A percentile compares a stretch with the other conserved stretches of the same genome.
Evolutionary conservation across 2,797 vertebrate genomes (phyloP).

Genomic region (Steatocranus sp.): DNA sequence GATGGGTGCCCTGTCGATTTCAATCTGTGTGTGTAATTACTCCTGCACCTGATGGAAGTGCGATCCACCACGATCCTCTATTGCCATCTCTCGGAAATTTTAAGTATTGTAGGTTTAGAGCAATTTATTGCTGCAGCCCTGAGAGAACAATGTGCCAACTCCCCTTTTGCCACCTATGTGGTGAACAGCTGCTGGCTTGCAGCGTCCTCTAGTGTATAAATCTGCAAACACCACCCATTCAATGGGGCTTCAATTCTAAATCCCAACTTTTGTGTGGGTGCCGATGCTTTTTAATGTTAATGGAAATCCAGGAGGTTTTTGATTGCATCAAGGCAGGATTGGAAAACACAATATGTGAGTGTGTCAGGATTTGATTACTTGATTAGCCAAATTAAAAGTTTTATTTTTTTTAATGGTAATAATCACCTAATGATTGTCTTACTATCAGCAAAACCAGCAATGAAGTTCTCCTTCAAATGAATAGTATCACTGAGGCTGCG

Average conservation of each 20-base stretch:
- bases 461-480: not conserved
- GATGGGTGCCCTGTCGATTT: not conserved
- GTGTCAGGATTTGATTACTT: not conserved
- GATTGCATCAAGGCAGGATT: not conserved
- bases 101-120: conserved; percentile 7
- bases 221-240: not conserved
- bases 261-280: not conserved
- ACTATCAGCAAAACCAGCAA: not conserved
- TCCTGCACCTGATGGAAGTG: not conserved
- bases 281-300: not conserved
- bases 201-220: conserved; percentile 35
- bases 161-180: not conserved
- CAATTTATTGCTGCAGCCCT: not conserved
- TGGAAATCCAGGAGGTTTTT: not conserved
- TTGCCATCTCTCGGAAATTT: conserved; percentile 59
- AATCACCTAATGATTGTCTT: not conserved
- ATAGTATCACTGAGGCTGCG: not conserved
- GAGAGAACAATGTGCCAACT: not conserved
- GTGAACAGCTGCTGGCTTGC: not conserved
- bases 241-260: not conserved
- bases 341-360: not conserved
- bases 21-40: not conserved
- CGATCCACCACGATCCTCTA: conserved; percentile 3
- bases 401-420: not conserved
- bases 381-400: not conserved